Percentiles rank a stretch among this genome's conserved stretches.
Evolutionary conservation across 2,888 invertebrate species (phyloP).

Genomic region (Zelleria hepariella): DNA sequence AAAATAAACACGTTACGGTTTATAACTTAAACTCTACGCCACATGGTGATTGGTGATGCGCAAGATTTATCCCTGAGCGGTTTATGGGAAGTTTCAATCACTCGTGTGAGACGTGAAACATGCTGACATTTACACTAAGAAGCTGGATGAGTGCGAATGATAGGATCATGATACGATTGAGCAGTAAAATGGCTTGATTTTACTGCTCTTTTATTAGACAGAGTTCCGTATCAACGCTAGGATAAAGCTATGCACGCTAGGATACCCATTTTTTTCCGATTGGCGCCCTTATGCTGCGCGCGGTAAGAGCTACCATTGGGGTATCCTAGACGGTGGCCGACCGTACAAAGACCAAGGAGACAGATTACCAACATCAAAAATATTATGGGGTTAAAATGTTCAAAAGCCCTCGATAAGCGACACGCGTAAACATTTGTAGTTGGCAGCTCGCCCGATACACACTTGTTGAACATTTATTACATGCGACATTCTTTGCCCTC

Average conservation of each 20-base stretch:
- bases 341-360: too few species aligned
- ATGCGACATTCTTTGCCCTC: neutral
- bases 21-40: neutral
- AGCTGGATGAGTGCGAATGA: neutral
- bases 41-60: neutral
- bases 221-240: too few species aligned
- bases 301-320: too few species aligned
- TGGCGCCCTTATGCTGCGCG: too few species aligned
- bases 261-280: too few species aligned
- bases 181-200: too few species aligned
- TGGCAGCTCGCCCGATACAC: neutral
- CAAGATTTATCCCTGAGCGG: neutral
- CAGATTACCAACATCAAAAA: too few species aligned
- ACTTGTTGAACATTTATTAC: neutral
- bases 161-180: neutral
- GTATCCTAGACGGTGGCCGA: too few species aligned
- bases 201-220: too few species aligned
- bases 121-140: neutral
- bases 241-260: too few species aligned
- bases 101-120: neutral
- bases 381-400: neutral
- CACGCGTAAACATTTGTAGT: neutral
- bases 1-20: neutral
- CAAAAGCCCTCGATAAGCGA: neutral
- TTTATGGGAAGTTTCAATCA: neutral